phyloP scores from a whole-genome alignment of 2,113 vertebrate genomes.

The Asarcornis scutulata region DNA sequence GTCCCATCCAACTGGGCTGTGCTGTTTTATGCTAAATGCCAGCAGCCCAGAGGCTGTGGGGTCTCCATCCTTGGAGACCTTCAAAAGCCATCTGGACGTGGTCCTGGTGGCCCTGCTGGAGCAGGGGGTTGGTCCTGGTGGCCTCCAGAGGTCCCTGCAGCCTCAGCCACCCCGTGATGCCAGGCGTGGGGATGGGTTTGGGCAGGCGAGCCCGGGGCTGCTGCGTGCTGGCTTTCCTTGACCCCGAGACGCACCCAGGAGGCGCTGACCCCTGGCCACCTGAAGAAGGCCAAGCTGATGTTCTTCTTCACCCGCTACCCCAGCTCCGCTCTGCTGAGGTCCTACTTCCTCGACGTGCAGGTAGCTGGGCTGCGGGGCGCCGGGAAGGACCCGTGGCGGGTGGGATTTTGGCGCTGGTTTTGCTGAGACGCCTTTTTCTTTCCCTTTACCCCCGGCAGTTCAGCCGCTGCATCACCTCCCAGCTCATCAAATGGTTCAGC shows the following conservation, averaged over 20 bases:
- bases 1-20: too few relatives aligned
- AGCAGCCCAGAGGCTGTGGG: background rate
- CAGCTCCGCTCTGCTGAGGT: conserved; percentile 91
- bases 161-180: background rate
- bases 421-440: background rate
- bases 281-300: conserved; percentile 98
- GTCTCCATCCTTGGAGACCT: background rate
- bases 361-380: conserved; percentile 63
- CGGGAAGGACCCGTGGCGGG: background rate
- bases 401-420: background rate
- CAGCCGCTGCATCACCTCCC: conserved; percentile 95
- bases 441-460: conserved; percentile 77
- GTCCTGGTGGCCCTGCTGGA: background rate
- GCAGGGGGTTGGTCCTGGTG: background rate
- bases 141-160: background rate
- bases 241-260: conserved; percentile 88
- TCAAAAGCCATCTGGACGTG: background rate
- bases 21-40: too few relatives aligned
- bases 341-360: conserved; percentile 94
- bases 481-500: conserved; percentile 99
- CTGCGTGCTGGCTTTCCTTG: conserved; percentile 75
- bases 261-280: conserved; percentile 88
- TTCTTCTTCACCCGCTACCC: conserved; percentile 98
- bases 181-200: background rate
- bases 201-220: background rate